Evolutionary conservation across 2,888 invertebrate genomes (phyloP), one percentile per base, ranked within the genome.

Genomic region (Anorthoa munda): DNA sequence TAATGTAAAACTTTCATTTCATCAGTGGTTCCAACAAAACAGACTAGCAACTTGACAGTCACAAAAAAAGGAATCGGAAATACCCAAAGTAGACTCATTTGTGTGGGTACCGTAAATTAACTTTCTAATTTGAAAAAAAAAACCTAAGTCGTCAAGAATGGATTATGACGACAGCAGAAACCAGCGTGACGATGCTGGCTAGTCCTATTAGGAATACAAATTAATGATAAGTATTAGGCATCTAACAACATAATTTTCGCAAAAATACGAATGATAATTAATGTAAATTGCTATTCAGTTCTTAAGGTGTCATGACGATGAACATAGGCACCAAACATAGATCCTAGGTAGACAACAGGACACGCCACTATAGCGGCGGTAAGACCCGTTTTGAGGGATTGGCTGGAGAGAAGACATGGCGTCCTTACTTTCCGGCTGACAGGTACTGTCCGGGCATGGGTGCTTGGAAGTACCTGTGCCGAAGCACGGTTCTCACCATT

Each of bases 61-160:
- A 50, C 45, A 51, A 61, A 77, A 77, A 77, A n/a, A 70, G 21
- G 18, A 12, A 26, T 56, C 45, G 50, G 56, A 73, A 73, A 75
- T 61, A 75, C 70, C 61, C 50, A n/a, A 31, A 77, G 18, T 26
- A 53, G 53, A 65, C 9, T 55, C 2, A 46, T 48, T 73, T 51
- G 18, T 65, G 15, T 45, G 50, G 15, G 13, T 31, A 77, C 61
- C 77, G 55, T 76, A 55, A 39, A 45, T 26, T 23, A 68, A 61
- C 75, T 77, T 75, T 75, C 77, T 77, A 77, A 77, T 63, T 69
- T 50, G 4, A 59, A 31, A 23, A 45, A 23, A 45, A 63, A 69
- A 58, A 53, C 46, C 69, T 4, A 9, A 69, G 17, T 45, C 45
- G 45, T 50, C 67, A 61, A 45, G 50, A 64, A 64, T 71, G 71